Evolutionary conservation across 2,113 vertebrate species (phyloP).

Genomic region (Syngnathus scovelli): DNA sequence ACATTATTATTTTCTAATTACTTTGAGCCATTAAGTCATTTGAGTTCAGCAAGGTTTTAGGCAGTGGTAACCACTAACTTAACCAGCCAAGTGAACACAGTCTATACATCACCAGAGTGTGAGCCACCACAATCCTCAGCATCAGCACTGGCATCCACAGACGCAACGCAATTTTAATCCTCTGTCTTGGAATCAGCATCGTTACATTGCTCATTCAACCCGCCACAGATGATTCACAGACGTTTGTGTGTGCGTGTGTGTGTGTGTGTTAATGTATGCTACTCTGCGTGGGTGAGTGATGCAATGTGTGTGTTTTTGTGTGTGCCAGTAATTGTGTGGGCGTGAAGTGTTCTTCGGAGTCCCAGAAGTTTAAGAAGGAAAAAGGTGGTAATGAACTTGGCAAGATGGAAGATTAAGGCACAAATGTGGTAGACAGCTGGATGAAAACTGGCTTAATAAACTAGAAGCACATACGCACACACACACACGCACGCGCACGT

Average conservation of each 20-base stretch:
- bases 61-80: neutral
- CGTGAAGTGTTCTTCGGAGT: conserved; percentile 25
- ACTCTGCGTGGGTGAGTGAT: conserved; percentile 32
- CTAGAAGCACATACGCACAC: conserved; percentile 7
- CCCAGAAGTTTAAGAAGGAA: neutral
- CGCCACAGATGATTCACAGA: conserved; percentile 3
- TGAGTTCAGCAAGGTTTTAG: neutral
- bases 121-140: conserved; percentile 89
- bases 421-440: conserved; percentile 30
- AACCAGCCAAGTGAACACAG: neutral
- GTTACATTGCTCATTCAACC: conserved; percentile 42
- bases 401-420: conserved; percentile 38
- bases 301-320: neutral
- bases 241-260: conserved; percentile 3
- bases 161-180: conserved; percentile 87
- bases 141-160: conserved; percentile 93
- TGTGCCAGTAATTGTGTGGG: conserved; percentile 7
- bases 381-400: neutral
- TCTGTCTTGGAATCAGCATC: conserved; percentile 86
- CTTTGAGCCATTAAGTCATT: neutral
- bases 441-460: conserved; percentile 38
- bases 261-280: conserved; percentile 19
- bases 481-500: neutral
- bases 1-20: neutral
- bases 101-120: conserved; percentile 77